phyloP scores from a whole-genome alignment of 2,888 invertebrate genomes.

The Griposia aprilina region DNA sequence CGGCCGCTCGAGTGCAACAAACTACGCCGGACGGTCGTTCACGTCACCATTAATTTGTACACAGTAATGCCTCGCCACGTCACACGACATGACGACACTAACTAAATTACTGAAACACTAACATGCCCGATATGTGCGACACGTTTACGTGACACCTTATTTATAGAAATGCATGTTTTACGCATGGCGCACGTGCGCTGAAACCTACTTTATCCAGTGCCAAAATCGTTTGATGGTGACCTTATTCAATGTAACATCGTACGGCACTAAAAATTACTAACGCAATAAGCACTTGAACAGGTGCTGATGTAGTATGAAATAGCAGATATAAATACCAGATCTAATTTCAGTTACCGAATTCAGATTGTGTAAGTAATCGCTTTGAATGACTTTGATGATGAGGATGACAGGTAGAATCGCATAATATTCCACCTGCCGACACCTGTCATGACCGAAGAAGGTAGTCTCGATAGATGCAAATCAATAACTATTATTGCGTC shows the following conservation, averaged over 20 bases:
- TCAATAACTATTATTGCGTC: conserved; percentile 82
- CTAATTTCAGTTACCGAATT: conserved; percentile 28
- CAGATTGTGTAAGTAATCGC: conserved; percentile 43
- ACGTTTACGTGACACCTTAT: conserved; percentile 26
- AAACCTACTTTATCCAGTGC: conserved; percentile 5
- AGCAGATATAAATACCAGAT: conserved; percentile 30
- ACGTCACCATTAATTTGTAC: conserved; percentile 81
- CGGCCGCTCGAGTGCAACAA: conserved; percentile 82
- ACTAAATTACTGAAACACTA: conserved; percentile 51
- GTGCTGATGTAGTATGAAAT: conserved; percentile 9
- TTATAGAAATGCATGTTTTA: conserved; percentile 9
- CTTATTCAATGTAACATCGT: conserved; percentile 9
- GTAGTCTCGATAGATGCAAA: conserved; percentile 77
- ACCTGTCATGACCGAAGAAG: conserved; percentile 76
- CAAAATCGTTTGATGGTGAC: conserved; percentile 19
- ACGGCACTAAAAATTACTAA: conserved; percentile 9
- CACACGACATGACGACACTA: conserved; percentile 43
- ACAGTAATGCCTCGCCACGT: conserved; percentile 74
- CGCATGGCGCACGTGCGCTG: not conserved
- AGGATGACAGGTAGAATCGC: conserved; percentile 43
- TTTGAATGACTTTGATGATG: conserved; percentile 40
- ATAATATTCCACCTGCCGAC: conserved; percentile 56
- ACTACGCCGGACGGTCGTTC: conserved; percentile 81
- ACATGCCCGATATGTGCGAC: conserved; percentile 27
- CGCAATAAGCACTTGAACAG: conserved; percentile 7